phyloP scores from a whole-genome alignment of 2,888 invertebrate genomes.

The Rhodophaea formosa region DNA sequence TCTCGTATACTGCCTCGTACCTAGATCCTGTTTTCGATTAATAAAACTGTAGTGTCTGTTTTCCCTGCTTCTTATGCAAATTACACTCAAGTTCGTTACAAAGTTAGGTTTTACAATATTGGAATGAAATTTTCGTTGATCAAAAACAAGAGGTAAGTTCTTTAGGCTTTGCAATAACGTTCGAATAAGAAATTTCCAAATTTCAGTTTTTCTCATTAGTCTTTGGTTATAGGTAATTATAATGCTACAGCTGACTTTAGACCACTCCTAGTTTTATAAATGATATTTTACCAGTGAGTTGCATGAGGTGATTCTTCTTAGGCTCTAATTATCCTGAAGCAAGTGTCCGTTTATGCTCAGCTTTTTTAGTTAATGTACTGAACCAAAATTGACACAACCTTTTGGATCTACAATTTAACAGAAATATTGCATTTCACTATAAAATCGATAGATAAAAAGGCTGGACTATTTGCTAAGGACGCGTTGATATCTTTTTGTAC shows the following conservation, averaged over 20 bases:
- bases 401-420: no score
- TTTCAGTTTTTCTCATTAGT: no score
- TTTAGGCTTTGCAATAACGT: not conserved
- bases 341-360: no score
- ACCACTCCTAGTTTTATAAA: no score
- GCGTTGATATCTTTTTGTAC: constrained; percentile 24
- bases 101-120: constrained; percentile 12
- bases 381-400: no score
- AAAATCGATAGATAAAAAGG: not conserved
- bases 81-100: constrained; percentile 2
- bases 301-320: no score
- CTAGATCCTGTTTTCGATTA: constrained; percentile 5
- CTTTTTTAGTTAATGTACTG: no score
- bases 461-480: not conserved
- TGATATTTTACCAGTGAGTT: no score
- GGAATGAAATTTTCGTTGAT: constrained; percentile 5
- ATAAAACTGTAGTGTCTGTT: constrained; percentile 15
- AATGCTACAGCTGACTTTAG: no score
- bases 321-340: no score
- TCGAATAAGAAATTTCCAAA: no score
- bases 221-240: no score
- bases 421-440: not conserved
- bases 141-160: constrained; percentile 4
- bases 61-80: constrained; percentile 17
- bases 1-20: not conserved